Percentiles rank a stretch among this genome's conserved stretches.
These are phyloP conservation scores for Chloropsis hardwickii DNA, from an alignment of 2,113 vertebrate species.

Conservation along the genomic window DNA sequence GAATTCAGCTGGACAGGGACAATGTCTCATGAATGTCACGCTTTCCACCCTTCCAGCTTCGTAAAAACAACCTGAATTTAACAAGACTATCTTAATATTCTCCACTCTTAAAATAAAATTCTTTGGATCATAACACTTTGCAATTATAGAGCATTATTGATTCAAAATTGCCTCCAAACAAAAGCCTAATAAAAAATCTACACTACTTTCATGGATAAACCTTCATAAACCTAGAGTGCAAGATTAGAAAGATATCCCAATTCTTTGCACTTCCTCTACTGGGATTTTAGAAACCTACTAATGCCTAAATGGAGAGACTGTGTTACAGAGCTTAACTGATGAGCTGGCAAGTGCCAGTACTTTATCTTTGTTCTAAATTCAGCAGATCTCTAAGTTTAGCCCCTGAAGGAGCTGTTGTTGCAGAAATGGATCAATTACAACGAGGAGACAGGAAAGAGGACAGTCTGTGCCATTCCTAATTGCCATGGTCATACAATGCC, in stretches of 20 bases:
- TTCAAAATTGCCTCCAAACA: neutral
- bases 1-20: neutral
- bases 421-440: neutral
- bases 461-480: neutral
- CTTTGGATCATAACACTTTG: neutral
- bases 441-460: neutral
- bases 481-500: neutral
- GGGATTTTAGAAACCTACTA: neutral
- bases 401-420: neutral
- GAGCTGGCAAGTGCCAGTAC: neutral
- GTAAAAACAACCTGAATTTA: neutral
- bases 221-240: neutral
- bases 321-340: neutral
- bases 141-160: neutral
- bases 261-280: neutral
- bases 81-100: neutral
- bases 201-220: neutral
- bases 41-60: neutral
- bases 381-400: neutral
- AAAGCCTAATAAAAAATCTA: neutral
- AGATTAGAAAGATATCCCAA: neutral
- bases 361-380: neutral
- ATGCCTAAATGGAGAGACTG: neutral
- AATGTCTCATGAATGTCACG: fast-evolving
- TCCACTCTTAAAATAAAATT: neutral